A percentile compares a stretch with the other conserved stretches of the same genome.
Evolutionary conservation across 1,140 invertebrate genomes (phyloP).

Genomic region (Muscidifurax raptorellus): DNA sequence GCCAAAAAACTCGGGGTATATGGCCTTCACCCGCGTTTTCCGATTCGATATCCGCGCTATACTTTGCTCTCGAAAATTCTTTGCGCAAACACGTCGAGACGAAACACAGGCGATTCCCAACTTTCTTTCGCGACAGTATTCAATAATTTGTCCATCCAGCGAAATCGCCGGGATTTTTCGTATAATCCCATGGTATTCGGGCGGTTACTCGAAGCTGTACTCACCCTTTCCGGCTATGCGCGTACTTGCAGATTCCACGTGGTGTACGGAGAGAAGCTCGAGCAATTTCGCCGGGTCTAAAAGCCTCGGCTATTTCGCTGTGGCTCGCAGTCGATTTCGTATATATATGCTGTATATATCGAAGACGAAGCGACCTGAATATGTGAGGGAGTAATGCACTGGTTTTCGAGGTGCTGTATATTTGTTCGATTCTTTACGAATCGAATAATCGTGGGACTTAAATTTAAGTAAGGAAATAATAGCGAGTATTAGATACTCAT

Average conservation of each 20-base stretch:
- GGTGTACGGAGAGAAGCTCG: background rate
- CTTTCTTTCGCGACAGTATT: background rate
- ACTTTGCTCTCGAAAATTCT: background rate
- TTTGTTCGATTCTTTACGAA: too few relatives aligned
- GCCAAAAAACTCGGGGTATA: background rate
- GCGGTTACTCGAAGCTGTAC: too few relatives aligned
- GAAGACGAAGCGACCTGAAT: too few relatives aligned
- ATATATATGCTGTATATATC: too few relatives aligned
- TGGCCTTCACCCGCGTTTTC: background rate
- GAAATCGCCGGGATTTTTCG: background rate
- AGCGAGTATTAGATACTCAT: background rate
- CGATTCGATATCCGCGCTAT: background rate
- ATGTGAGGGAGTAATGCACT: too few relatives aligned
- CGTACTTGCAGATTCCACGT: conserved; percentile 19
- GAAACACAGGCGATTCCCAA: background rate
- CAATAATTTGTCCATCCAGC: background rate
- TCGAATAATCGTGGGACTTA: too few relatives aligned
- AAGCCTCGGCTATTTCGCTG: too few relatives aligned
- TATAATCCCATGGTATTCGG: background rate
- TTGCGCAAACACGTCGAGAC: background rate
- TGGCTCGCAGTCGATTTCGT: too few relatives aligned
- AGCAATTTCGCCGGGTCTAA: background rate
- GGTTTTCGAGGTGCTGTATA: too few relatives aligned
- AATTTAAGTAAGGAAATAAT: too few relatives aligned
- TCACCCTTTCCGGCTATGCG: background rate